phyloP scores from a whole-genome alignment of 2,797 vertebrate genomes.

The Lacerta agilis region DNA sequence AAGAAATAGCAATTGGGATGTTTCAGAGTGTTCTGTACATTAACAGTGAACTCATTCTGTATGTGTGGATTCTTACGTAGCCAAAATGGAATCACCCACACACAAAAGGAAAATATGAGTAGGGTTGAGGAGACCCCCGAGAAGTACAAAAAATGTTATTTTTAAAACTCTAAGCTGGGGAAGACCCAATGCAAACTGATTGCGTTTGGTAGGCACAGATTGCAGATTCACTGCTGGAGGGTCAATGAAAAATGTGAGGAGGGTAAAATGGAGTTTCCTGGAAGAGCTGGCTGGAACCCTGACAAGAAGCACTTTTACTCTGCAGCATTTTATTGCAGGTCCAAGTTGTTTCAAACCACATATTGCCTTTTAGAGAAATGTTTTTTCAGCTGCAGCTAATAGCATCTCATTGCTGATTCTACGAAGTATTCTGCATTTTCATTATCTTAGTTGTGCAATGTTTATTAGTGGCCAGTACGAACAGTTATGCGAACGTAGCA shows the following conservation, averaged over 20 bases:
- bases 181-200: not conserved
- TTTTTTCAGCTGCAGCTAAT: not conserved
- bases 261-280: too few species aligned
- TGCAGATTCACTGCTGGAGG: not conserved
- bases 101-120: not conserved
- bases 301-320: not conserved
- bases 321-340: not conserved
- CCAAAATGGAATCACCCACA: not conserved
- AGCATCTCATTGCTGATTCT: not conserved
- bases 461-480: not conserved
- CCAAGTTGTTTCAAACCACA: not conserved
- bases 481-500: not conserved
- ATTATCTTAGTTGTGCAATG: not conserved
- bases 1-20: too few species aligned
- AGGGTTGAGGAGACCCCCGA: not conserved
- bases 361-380: not conserved
- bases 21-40: too few species aligned
- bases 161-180: not conserved
- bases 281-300: not conserved
- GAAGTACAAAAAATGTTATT: not conserved
- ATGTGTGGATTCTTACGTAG: not conserved
- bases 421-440: not conserved
- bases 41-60: too few species aligned
- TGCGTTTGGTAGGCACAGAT: not conserved
- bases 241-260: accelerated